Base-by-base conservation (phyloP, 2,797 vertebrate species). In the Galaxias olidus region DNA sequence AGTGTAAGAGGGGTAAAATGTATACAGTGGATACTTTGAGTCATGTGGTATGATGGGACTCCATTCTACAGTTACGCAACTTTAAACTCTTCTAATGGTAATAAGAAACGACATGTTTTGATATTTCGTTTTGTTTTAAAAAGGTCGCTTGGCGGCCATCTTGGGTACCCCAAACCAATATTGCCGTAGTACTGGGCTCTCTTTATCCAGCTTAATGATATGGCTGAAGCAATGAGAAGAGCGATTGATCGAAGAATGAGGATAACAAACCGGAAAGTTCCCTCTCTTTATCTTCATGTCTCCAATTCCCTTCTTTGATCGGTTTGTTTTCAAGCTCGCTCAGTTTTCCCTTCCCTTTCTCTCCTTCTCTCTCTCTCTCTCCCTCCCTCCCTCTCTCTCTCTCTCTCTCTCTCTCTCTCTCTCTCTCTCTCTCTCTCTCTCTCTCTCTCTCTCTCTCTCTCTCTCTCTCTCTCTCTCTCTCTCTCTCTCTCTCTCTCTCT, bases 241-340 rank as follows among this genome's bases (percentile, higher is more conserved):
- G 30, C 2, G 30, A 30, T 30, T 30, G 30, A 30, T 6, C 2
- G 30, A 30, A 30, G 30, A 30, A 30, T 30, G 30, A 3, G 30
- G 30, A 30, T 3, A 30, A 30, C 30, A 30, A 30, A 30, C 30
- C 30, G 2, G 30, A 30, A 30, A 30, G 30, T 30, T 30, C 30
- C 2, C 47, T 63, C 42, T 55, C 47, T 58, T 65, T n/a, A 6
- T 13, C 12, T 47, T 44, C 56, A n/a, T n/a, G n/a, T n/a, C n/a
- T n/a, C n/a, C n/a, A n/a, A n/a, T 40, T 57, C 72, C 20, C 18
- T 61, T 52, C 63, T 63, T 49, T 57, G 63, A 76, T 73, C 75
- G 65, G 56, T 58, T 64, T 77, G 68, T 71, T 68, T 51, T n/a
- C 66, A 6, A 30, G 6, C 30, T 52, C 71, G 30, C 30, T 30